phyloP scores from a whole-genome alignment of 2,888 invertebrate genomes.

The Drosophila yooni region DNA sequence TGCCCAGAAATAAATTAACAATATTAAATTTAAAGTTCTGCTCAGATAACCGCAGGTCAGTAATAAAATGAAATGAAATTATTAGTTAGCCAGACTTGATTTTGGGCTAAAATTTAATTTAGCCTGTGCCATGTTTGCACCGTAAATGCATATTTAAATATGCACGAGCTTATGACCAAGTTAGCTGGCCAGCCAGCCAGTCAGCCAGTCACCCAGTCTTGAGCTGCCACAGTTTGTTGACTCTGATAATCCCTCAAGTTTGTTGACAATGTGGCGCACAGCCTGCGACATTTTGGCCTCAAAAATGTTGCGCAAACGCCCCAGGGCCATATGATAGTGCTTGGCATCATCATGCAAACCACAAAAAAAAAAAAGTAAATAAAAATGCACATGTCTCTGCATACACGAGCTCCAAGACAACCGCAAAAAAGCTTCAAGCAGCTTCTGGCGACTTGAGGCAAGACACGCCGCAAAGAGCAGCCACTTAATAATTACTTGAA shows the following conservation, averaged over 20 bases:
- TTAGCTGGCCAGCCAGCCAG: conserved; percentile 25
- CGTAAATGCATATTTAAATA: conserved; percentile 70
- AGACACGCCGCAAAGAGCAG: conserved; percentile 67
- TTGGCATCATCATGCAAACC: conserved; percentile 29
- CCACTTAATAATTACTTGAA: conserved; percentile 80
- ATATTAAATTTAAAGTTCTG: conserved; percentile 76
- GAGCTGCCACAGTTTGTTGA: conserved; percentile 70
- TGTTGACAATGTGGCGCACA: conserved; percentile 74
- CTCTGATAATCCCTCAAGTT: conserved; percentile 82
- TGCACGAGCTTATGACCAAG: conserved; percentile 46
- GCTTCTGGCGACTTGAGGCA: conserved; percentile 40
- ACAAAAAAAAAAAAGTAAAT: conserved; percentile 23
- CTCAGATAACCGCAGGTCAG: conserved; percentile 60
- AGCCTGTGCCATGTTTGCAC: conserved; percentile 58
- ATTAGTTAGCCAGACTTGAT: conserved; percentile 53
- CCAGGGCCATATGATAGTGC: conserved; percentile 23
- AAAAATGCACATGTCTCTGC: conserved; percentile 38
- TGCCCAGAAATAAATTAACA: conserved; percentile 75
- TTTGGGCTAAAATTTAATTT: conserved; percentile 64
- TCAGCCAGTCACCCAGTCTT: conserved; percentile 29
- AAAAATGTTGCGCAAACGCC: conserved; percentile 70
- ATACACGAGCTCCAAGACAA: conserved; percentile 26
- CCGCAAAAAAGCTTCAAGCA: conserved; percentile 43
- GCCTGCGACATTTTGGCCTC: conserved; percentile 58
- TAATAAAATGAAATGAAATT: conserved; percentile 69